phyloP scores from a whole-genome alignment of 2,113 vertebrate species.

The Malurus cyaneus region DNA sequence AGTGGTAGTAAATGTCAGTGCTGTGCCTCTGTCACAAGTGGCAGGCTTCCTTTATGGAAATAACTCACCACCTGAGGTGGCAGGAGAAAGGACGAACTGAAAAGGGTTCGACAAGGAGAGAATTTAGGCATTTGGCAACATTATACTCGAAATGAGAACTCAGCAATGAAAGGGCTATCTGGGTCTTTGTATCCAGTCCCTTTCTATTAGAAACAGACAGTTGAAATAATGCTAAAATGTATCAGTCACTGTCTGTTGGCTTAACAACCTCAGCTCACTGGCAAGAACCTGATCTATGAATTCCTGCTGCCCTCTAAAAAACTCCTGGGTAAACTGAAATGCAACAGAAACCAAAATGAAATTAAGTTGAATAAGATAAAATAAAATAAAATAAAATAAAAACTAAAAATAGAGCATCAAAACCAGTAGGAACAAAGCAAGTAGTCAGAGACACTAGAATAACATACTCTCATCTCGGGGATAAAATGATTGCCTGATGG shows the following conservation, averaged over 20 bases:
- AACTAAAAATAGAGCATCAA: not conserved
- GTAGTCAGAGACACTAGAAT: not conserved
- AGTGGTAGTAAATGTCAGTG: not conserved
- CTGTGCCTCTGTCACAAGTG: not conserved
- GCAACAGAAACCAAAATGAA: not conserved
- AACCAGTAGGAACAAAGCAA: not conserved
- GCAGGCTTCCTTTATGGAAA: not conserved
- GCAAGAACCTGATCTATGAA: not conserved
- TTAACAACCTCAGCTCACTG: not conserved
- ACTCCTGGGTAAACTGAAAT: not conserved
- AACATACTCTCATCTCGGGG: not conserved
- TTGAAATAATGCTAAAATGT: not conserved
- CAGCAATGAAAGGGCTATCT: not conserved
- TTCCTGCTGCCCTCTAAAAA: not conserved
- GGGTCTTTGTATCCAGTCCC: not conserved
- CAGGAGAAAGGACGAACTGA: not conserved
- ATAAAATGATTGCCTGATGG: not conserved
- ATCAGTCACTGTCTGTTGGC: not conserved
- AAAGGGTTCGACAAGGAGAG: not conserved
- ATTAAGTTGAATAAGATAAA: not conserved
- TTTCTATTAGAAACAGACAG: not conserved
- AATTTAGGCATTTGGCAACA: not conserved
- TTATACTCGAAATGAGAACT: not conserved
- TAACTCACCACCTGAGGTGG: not conserved
- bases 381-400: not conserved